These are phyloP conservation scores for Kryptopterus vitreolus DNA, from an alignment of 2,797 vertebrate species.

Conservation along the genomic window DNA sequence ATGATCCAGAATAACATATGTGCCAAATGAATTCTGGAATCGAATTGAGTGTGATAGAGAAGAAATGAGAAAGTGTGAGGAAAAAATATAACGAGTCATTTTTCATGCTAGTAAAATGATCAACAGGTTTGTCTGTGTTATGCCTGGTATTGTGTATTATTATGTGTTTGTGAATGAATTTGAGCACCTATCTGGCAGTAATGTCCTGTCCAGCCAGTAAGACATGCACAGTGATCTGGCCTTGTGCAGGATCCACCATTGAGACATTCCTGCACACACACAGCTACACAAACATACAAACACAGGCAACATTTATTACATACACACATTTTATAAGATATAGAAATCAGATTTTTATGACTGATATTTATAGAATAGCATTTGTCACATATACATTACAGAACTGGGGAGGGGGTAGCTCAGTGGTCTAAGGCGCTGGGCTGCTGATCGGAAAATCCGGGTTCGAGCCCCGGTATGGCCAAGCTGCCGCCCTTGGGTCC, in stretches of 20 bases:
- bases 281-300: conserved; percentile 65
- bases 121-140: not conserved
- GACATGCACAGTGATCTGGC: conserved; percentile 80
- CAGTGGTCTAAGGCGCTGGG: no score
- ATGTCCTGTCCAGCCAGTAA: conserved; percentile 78
- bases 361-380: no score
- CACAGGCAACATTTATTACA: not conserved
- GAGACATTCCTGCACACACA: conserved; percentile 79
- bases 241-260: conserved; percentile 82
- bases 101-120: not conserved
- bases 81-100: not conserved
- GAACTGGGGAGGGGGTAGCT: no score
- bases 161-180: conserved; percentile 12
- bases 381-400: no score
- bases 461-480: no score
- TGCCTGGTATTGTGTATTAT: not conserved
- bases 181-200: conserved; percentile 83
- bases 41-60: not conserved
- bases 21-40: not conserved
- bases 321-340: not conserved
- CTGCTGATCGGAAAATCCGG: no score
- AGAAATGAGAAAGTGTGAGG: not conserved
- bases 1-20: not conserved
- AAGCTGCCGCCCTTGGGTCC: no score
- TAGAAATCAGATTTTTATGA: not conserved